Base-by-base conservation (phyloP, 1,140 invertebrate genomes). In the Thrips palmi region DNA sequence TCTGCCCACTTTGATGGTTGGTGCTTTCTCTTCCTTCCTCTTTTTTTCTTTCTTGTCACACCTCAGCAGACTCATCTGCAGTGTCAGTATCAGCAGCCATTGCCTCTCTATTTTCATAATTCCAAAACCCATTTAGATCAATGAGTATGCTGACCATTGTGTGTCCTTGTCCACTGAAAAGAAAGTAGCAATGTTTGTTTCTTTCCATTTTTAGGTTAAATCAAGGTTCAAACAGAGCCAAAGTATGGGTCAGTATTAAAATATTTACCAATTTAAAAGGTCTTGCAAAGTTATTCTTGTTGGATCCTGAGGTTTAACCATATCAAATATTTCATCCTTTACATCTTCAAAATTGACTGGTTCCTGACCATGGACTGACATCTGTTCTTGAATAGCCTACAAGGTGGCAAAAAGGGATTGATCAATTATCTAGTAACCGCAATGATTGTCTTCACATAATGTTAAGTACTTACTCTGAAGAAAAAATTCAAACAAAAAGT, bases 281-380 rank as follows among this genome's bases (percentile, higher is more conserved):
- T 97, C 91, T 49, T 79, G 68, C 1, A 93, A 58, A 0, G 87
- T 93, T 45, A 97, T 92, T 54, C 74, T 75, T 3, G 71, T 62
- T 0, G 85, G 76, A 60, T 93, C 71, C 37, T 65, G 67, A 1
- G 91, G 88, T 49, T 86, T 81, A 0, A 94, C 83, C 89, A 97
- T 96, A 60, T 97, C 91, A 64, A 94, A 96, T 47, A 97, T 88
- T 62, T 96, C 89, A 63, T 96, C 85, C 60, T 92, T 91, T 0
- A 97, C 80, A 64, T 96, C 87, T 46, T 89, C 77, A 59, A 96
- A 94, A 44, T 72, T 74, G 1, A 93, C 80, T 2, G 77, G 73
- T 46, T 89, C 83, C 40, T 84, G 80, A 8, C 76, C 79, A 55
- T 87, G 77, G 10, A 73, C 63, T 23, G 70, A 68, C 70, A 94